phyloP scores from a whole-genome alignment of 2,888 invertebrate species.

The Microplitis deprimator region DNA sequence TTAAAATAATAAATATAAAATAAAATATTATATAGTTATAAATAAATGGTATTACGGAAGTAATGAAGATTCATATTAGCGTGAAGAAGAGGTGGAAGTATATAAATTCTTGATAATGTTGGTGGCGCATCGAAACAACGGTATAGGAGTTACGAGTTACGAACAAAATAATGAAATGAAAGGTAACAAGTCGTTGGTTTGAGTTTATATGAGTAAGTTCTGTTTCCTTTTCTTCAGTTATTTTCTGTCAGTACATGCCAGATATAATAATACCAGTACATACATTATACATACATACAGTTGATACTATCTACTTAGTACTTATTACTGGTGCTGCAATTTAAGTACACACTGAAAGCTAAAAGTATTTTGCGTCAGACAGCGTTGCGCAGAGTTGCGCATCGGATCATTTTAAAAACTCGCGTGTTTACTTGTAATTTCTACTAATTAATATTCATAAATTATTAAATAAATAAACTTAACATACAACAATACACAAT shows the following conservation, averaged over 20 bases:
- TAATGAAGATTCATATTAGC: too few relatives aligned
- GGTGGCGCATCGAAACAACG: conserved; percentile 11
- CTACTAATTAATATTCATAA: background rate
- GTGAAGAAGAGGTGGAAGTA: conserved; percentile 21
- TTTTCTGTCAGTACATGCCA: background rate
- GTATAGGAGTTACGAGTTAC: background rate
- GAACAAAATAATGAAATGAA: background rate
- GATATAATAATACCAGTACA: too few relatives aligned
- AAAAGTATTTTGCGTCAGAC: background rate
- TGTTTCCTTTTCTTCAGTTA: background rate
- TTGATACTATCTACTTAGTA: background rate
- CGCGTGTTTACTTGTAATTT: background rate
- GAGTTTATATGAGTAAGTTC: background rate
- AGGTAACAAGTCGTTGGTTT: background rate
- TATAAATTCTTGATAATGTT: background rate
- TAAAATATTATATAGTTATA: too few relatives aligned
- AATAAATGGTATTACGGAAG: too few relatives aligned
- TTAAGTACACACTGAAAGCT: background rate
- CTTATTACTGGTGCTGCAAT: background rate
- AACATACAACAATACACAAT: background rate
- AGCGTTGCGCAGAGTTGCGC: conserved; percentile 3
- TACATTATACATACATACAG: background rate
- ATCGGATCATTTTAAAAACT: conserved; percentile 1
- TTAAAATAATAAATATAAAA: too few relatives aligned
- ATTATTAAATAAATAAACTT: background rate